These are phyloP conservation scores for Rhyzopertha dominica DNA, from an alignment of 1,140 invertebrate species.

Conservation along the genomic window DNA sequence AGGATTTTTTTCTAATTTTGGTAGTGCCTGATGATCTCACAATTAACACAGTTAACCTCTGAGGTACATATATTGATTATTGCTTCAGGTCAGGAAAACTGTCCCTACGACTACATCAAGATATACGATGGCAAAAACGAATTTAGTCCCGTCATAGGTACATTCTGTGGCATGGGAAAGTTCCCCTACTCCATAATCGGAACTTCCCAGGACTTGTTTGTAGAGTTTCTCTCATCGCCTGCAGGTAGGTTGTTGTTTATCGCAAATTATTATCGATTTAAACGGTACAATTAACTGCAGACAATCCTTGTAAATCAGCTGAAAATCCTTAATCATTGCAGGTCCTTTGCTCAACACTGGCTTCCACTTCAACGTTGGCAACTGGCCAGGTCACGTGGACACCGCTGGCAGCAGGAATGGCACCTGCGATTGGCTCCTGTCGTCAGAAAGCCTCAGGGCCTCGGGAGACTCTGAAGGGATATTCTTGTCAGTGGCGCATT, in stretches of 20 bases:
- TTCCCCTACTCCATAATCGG: conserved; percentile 92
- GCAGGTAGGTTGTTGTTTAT: conserved; percentile 54
- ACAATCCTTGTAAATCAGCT: neutral
- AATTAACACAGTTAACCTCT: too few relatives aligned
- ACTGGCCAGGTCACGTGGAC: conserved; percentile 86
- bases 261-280: conserved; percentile 8
- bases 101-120: conserved; percentile 84
- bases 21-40: too few relatives aligned
- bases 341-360: conserved; percentile 84
- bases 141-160: conserved; percentile 78
- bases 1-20: too few relatives aligned
- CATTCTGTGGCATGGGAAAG: conserved; percentile 89
- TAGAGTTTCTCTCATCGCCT: conserved; percentile 86
- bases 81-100: conserved; percentile 73
- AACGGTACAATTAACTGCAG: neutral
- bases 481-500: conserved; percentile 84
- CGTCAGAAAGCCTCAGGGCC: conserved; percentile 68
- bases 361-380: conserved; percentile 90
- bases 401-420: conserved; percentile 77
- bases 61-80: too few relatives aligned
- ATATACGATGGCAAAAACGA: conserved; percentile 90
- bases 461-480: conserved; percentile 77
- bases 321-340: conserved; percentile 31
- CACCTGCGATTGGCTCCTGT: conserved; percentile 81
- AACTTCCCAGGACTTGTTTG: conserved; percentile 81